Base-by-base conservation (phyloP, 2,113 vertebrate species). In the Limnothrissa miodon region DNA sequence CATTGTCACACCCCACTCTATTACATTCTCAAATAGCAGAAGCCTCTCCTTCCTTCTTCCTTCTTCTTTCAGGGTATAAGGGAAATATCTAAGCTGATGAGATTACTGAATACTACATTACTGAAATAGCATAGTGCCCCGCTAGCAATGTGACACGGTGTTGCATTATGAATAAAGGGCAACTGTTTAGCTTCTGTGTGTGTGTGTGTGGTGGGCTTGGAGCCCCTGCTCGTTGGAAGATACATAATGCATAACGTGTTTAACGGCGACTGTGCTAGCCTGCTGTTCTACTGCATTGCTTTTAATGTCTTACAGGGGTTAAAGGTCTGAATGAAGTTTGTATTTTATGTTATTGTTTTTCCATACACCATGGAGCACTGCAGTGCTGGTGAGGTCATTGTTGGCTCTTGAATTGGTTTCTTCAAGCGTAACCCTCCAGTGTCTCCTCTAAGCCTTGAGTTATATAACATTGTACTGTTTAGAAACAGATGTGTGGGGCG, bases 21-120 rank as follows among this genome's bases (percentile, higher is more conserved):
- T n/a, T 2, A 74, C 66, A 74, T 74, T 74, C 66, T 33, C 66
- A 36, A 74, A 74, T 15, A 36, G 13, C 66, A 36, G 4, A 36
- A 36, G 1, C 36, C 29, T 74, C 19, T 74, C 66, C 19, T 29
- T 11, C 13, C 25, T 39, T 29, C 33, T 2, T 36, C 33, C 1
- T 36, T 1, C 29, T 74, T 29, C 13, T 33, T 74, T 74, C 11
- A 15, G 10, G 15, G 66, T 29, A 74, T 74, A 33, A 36, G 29
- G 33, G 66, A 36, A 4, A 74, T 74, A 33, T 74, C 66, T 36
- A 36, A 5, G 10, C 66, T 74, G 36, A 74, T 74, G 36, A 74
- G 29, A 36, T 74, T 74, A 74, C 29, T 36, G 66, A 74, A 74
- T 74, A 33, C 33, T 36, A 74, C 66, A 74, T 74, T 74, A 74